Base-by-base conservation (phyloP, 2,888 invertebrate genomes). In the Leptopterna dolabrata region DNA sequence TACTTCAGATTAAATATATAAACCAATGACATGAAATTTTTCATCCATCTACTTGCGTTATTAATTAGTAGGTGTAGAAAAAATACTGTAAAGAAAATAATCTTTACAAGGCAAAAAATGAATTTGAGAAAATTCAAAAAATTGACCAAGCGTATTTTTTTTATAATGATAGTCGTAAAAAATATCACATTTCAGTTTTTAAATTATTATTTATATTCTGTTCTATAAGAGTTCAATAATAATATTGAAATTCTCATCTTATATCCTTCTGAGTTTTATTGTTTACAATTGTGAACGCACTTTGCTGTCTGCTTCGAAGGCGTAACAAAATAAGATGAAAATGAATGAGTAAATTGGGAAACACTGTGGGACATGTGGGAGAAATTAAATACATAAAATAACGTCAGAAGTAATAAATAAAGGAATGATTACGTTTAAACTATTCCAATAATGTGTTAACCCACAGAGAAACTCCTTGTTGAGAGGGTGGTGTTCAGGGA, bases 111-210 rank as follows among this genome's bases (percentile, higher is more conserved):
- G 73, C 85, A 73, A 85, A n/a, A n/a, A n/a, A 85, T 19, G 76
- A 71, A 85, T 73, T 73, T 36, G 76, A 85, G 76, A 47, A 85
- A 78, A 78, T 87, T 88, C 81, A 88, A 88, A 88, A 88, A 88
- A 88, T 88, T 88, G 88, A 88, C 88, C 71, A 87, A 88, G 87
- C 88, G 83, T 70, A 88, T 78, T 30, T n/a, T n/a, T n/a, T n/a
- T n/a, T 36, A 78, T 43, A 85, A 88, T 88, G 88, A 88, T 88
- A 86, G 88, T 88, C 88, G 80, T 86, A 88, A 87, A 88, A 88
- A 88, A 87, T 88, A 88, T 88, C 88, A 88, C 88, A 88, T 87
- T 88, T 87, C 76, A 71, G 30, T 45, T 83, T 84, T 73, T 73
- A n/a, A 80, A 30, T 88, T 41, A 70, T 76, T 63, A 82, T 86